A percentile compares a stretch with the other conserved stretches of the same genome.
Conservation (phyloP, 2,888 invertebrate genomes). For the Melolontha melolontha region DNA sequence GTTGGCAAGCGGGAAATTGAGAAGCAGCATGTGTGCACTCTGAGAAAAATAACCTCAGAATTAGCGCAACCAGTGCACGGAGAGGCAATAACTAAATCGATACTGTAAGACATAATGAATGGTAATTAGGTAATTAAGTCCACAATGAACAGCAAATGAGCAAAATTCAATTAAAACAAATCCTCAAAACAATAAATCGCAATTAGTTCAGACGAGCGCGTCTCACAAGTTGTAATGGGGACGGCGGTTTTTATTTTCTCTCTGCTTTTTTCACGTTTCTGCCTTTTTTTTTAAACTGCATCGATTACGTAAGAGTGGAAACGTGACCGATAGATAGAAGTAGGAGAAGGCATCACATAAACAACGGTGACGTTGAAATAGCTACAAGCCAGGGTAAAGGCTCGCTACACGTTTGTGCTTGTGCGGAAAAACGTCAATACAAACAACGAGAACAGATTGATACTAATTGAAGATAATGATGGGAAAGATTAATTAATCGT, state of each 20-base stretch:
- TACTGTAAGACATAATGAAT: constrained; percentile 41
- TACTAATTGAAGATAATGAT: constrained; percentile 29
- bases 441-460: constrained; percentile 34
- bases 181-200: constrained; percentile 60
- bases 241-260: constrained; percentile 25
- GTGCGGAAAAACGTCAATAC: constrained; percentile 28
- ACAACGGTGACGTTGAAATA: constrained; percentile 36
- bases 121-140: constrained; percentile 51
- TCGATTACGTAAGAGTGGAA: constrained; percentile 55
- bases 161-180: constrained; percentile 61
- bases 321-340: constrained; percentile 53
- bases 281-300: constrained; percentile 41
- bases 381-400: constrained; percentile 22
- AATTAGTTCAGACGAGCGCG: constrained; percentile 58
- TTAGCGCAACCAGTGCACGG: constrained; percentile 36
- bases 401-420: constrained; percentile 10
- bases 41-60: constrained; percentile 23
- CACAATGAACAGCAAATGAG: constrained; percentile 56
- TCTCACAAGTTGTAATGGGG: constrained; percentile 25
- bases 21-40: constrained; percentile 24
- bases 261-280: constrained; percentile 5
- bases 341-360: constrained; percentile 25
- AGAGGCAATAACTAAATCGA: constrained; percentile 39
- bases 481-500: constrained; percentile 14
- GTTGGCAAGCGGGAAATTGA: constrained; percentile 19